phyloP scores from a whole-genome alignment of 2,888 invertebrate species.

The Andricus curvator region DNA sequence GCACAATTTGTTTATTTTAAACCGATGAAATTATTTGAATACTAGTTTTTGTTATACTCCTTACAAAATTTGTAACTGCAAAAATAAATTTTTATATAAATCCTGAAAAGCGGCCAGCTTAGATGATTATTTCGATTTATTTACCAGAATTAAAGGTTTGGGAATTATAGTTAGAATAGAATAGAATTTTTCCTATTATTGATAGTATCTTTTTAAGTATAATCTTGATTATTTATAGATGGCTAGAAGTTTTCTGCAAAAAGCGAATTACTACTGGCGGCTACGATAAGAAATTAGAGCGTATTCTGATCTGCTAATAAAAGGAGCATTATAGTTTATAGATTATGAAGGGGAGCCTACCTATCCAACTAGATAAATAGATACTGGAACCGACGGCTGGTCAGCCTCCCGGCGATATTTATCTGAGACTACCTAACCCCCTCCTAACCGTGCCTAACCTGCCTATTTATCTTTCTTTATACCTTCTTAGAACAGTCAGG shows the following conservation, averaged over 20 bases:
- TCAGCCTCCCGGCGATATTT: constrained; percentile 19
- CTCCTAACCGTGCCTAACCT: constrained; percentile 16
- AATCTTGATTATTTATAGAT: constrained; percentile 14
- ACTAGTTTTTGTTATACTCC: no score
- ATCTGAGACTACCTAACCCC: constrained; percentile 26
- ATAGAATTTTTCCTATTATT: not conserved
- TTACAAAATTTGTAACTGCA: no score
- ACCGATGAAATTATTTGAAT: no score
- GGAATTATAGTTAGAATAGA: not conserved
- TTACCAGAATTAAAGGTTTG: not conserved
- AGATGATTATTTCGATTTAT: not conserved
- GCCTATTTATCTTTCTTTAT: constrained; percentile 28
- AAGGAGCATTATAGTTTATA: constrained; percentile 33
- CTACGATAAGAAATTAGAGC: constrained; percentile 28
- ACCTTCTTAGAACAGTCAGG: constrained; percentile 8
- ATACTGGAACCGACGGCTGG: constrained; percentile 8
- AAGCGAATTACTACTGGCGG: constrained; percentile 4
- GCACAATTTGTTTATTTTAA: no score
- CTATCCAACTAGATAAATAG: constrained; percentile 32
- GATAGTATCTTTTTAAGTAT: not conserved
- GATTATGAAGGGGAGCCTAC: not conserved
- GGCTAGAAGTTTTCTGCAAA: not conserved
- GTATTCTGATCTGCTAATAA: constrained; percentile 20
- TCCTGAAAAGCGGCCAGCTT: not conserved
- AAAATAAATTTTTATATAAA: not conserved